Base-by-base conservation (phyloP, 2,888 invertebrate species). In the Lepeophtheirus nordmannii region DNA sequence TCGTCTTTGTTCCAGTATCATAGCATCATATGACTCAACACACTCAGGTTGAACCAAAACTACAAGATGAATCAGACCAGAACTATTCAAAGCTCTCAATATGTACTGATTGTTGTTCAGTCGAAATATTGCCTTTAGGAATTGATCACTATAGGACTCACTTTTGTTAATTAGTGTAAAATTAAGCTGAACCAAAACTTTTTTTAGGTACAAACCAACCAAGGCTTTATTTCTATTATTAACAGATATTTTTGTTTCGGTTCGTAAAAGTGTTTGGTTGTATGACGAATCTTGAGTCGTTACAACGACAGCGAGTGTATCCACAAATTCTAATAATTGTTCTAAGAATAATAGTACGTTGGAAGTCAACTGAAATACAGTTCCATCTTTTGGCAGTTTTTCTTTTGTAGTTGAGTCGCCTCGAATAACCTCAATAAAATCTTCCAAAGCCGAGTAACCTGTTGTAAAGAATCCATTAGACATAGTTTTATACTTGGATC, bases 31-130 rank as follows among this genome's bases (percentile, higher is more conserved):
- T 72, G 85, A 86, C 69, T 83, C 82, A 74, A 65, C 63, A 59
- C 68, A 68, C 58, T 69, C 68, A 23, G 69, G 70, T 46, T 70
- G 69, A 38, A 67, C 67, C 58, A 74, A 68, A 59, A 74, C 80
- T 62, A 94, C 82, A 67, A 93, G 78, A 71, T 89, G 88, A 72
- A 96, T 77, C 5, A 94, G 78, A 22, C 85, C 85, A 68, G 87
- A 89, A 71, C 89, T 83, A 71, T 89, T 87, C 30, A 96, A 78
- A 11, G 92, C 88, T 78, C 90, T 92, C n/a, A 93, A 79, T 68
- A 96, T 85, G 73, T 96, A 93, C 75, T 93, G 86, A 70, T 89
- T 90, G 75, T 97, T 97, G 76, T 97, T 97, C 58, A 96, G 78
- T 11, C 66, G 30, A 41, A 76, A 76, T 58, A 77, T 72, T 5